phyloP scores from a whole-genome alignment of 2,888 invertebrate genomes.

The Galerucella calmariensis region DNA sequence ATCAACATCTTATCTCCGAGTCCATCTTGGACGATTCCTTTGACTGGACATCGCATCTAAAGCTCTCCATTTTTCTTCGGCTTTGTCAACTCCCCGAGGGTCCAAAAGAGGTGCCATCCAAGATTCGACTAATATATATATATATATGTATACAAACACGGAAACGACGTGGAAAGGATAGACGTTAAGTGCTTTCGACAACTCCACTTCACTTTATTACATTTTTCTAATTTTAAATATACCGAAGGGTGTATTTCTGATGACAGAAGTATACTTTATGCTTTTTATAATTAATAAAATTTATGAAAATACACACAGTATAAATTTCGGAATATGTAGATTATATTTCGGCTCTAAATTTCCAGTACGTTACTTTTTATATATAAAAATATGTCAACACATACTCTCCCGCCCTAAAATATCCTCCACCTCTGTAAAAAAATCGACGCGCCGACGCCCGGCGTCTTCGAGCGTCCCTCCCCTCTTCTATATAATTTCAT shows the following conservation, averaged over 20 bases:
- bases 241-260: slow-evolving; percentile 30
- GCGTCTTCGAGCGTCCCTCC: slow-evolving; percentile 54
- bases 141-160: slow-evolving; percentile 16
- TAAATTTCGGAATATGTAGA: not conserved
- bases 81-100: slow-evolving; percentile 56
- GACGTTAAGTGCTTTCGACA: slow-evolving; percentile 59
- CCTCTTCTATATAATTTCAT: slow-evolving; percentile 53
- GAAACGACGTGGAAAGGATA: slow-evolving; percentile 24
- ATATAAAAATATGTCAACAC: not conserved
- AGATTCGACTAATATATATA: slow-evolving; percentile 30
- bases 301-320: not conserved
- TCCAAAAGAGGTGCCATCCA: slow-evolving; percentile 49
- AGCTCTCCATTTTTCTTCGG: slow-evolving; percentile 60
- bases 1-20: slow-evolving; percentile 61
- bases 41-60: slow-evolving; percentile 61
- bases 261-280: not conserved
- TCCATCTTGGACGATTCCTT: slow-evolving; percentile 61
- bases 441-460: slow-evolving; percentile 52
- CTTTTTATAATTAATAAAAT: not conserved
- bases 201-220: slow-evolving; percentile 58
- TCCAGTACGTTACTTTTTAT: not conserved
- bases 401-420: slow-evolving; percentile 13
- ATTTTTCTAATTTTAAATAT: slow-evolving; percentile 47
- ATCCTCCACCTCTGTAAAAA: slow-evolving; percentile 18
- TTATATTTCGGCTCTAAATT: not conserved